Evolutionary conservation across 2,797 vertebrate genomes (phyloP).

Genomic region (Cirrhinus molitorella): DNA sequence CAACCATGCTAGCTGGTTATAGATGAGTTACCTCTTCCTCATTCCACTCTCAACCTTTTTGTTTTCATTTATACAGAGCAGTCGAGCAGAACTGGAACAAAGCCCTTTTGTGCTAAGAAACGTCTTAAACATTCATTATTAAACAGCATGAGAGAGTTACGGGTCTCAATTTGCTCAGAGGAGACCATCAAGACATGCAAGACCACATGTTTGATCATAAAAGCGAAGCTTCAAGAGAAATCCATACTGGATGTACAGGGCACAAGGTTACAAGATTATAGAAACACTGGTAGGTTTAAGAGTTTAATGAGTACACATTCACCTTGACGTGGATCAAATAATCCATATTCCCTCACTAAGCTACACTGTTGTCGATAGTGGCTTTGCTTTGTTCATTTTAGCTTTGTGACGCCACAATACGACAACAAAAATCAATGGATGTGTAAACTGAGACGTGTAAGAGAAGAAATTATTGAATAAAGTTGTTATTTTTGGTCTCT

Average conservation of each 20-base stretch:
- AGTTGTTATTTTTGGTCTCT: too few relatives aligned
- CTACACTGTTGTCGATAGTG: not conserved
- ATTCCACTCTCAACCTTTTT: constrained; percentile 59
- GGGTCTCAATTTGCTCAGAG: constrained; percentile 22
- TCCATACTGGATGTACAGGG: not conserved
- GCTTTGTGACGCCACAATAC: not conserved
- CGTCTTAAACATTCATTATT: constrained; percentile 70
- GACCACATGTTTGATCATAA: constrained; percentile 16
- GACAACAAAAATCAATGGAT: not conserved
- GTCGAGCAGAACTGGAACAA: constrained; percentile 68
- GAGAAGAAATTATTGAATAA: too few relatives aligned
- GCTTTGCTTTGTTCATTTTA: not conserved
- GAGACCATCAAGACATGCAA: constrained; percentile 28
- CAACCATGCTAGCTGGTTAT: constrained; percentile 41
- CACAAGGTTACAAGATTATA: constrained; percentile 11
- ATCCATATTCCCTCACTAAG: too few relatives aligned
- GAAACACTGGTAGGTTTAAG: not conserved
- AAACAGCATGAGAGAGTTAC: constrained; percentile 59
- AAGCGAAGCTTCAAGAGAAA: constrained; percentile 18
- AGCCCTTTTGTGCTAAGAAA: constrained; percentile 64
- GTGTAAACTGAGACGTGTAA: not conserved
- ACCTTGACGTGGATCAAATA: constrained; percentile 18
- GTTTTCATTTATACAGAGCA: constrained; percentile 58
- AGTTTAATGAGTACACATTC: constrained; percentile 23
- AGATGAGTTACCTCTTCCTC: constrained; percentile 20